Conservation (phyloP, 2,113 vertebrate species). For the sheep (Ovis aries) region ARS-UI_Ramb_v3.0 NC_056055.1:7844501-7845000, state of each 20-base stretch:
- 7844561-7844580: background rate
- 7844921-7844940: background rate
- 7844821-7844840: background rate
- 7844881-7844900: background rate
- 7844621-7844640: slow-evolving; percentile 30
- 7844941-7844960: background rate
- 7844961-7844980: background rate
- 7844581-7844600: background rate
- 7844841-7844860: background rate
- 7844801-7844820: background rate
- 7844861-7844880: background rate
- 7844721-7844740: background rate
- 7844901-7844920: background rate
- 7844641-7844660: slow-evolving; percentile 45
- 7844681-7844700: background rate
- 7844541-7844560: background rate
- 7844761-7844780: background rate
- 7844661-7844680: background rate
- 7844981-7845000: background rate
- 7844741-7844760: background rate
- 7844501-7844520: background rate
- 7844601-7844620: slow-evolving; percentile 25
- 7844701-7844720: background rate
- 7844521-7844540: background rate
- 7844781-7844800: background rate